Evolutionary conservation across 2,113 vertebrate species (phyloP), one percentile per base, ranked within the genome.

Genomic region (Cisticola juncidis): DNA sequence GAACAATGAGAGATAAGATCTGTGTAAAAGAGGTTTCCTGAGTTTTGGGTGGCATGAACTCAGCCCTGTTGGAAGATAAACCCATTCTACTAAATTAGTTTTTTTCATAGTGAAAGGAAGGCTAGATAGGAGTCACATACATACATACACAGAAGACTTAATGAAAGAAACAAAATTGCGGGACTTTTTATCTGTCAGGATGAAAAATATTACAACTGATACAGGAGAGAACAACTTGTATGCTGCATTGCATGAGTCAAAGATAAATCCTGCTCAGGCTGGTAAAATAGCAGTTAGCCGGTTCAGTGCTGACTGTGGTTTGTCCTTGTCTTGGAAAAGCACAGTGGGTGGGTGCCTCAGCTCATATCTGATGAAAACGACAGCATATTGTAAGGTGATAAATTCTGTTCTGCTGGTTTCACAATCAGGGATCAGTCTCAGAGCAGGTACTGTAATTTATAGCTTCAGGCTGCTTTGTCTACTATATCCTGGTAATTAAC

Each of bases 381-480:
- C 38, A 66, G 64, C 10, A 0, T 56, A 7, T 7, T 71, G n/a
- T 36, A 60, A 71, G 60, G 51, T 88, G 54, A 12, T 76, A 74
- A 44, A 78, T 86, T 92, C 65, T 71, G 14, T 81, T 92, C 79
- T 80, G 38, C 62, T 58, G 54, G 12, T 95, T 95, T 95, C 66
- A 10, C 57, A 81, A 90, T 90, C 57, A 19, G 66, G 48, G 70
- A 61, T 86, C 42, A 33, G 42, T 88, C 81, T 95, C 0, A 0
- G 74, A 72, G 83, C 61, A 69, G 69, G 62, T 76, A 54, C 44
- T 56, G 51, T 38, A 73, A 83, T 90, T 80, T 86, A 51, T 82
- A 92, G 92, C 95, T 93, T 70, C 81, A 78, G 91, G 94, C 85
- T 88, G 28, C 60, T 58, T 81, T 93, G 58, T 90, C 14, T 93